Conservation (phyloP, 1,140 invertebrate species). For the Pemphigus obesinymphae region DNA sequence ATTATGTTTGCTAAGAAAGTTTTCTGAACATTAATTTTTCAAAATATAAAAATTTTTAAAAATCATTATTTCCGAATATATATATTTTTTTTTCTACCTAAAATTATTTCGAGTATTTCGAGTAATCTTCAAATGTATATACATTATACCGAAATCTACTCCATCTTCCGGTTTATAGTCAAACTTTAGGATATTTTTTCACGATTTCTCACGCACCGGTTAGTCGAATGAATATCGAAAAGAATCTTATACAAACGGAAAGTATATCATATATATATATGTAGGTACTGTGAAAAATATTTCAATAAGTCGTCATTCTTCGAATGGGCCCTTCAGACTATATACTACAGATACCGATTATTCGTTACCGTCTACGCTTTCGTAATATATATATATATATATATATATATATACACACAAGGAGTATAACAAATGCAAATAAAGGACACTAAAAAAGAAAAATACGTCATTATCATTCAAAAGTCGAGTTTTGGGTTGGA, state of each 20-base stretch:
- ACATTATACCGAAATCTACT: neutral
- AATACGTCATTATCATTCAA: constrained; percentile 13
- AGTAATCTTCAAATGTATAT: neutral
- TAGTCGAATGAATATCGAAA: constrained; percentile 21
- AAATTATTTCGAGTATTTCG: neutral
- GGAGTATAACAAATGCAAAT: neutral
- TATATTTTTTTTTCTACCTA: no score
- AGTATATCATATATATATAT: no score
- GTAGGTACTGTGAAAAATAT: neutral
- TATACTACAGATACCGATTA: neutral
- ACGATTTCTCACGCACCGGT: neutral
- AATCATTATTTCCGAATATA: no score
- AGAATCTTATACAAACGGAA: neutral
- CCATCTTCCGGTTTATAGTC: neutral
- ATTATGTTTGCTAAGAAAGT: no score
- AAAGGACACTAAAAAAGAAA: constrained; percentile 13
- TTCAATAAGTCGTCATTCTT: constrained; percentile 15
- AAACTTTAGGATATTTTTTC: neutral
- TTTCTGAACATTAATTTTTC: no score
- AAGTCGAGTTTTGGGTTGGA: neutral
- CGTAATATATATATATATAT: neutral
- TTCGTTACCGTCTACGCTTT: constrained; percentile 12
- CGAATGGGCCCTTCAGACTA: constrained; percentile 1
- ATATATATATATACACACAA: neutral
- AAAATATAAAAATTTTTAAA: no score